phyloP scores from a whole-genome alignment of 2,888 invertebrate species.

The Pomacea canaliculata region DNA sequence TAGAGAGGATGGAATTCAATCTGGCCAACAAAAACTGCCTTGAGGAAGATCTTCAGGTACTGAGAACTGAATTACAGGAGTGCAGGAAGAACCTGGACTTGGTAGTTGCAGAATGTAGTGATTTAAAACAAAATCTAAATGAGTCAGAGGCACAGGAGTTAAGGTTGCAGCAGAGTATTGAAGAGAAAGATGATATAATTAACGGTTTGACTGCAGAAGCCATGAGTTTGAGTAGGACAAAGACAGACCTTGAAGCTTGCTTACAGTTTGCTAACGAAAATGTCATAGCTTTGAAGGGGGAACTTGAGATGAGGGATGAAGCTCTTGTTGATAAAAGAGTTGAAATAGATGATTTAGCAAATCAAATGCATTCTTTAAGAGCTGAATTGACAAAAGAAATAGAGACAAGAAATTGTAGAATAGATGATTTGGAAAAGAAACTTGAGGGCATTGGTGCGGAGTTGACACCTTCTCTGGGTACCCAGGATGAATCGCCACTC shows the following conservation, averaged over 20 bases:
- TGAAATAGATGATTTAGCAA: conserved; percentile 26
- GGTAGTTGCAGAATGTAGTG: neutral
- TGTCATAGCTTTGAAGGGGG: conserved; percentile 10
- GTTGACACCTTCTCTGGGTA: conserved; percentile 20
- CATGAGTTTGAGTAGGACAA: conserved; percentile 28
- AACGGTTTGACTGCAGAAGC: conserved; percentile 22
- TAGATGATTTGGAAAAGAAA: conserved; percentile 1
- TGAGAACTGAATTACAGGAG: conserved; percentile 13
- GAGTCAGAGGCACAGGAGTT: neutral
- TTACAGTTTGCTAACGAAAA: conserved; percentile 17
- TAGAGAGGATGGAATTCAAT: neutral
- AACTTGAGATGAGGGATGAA: conserved; percentile 27
- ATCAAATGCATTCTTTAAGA: conserved; percentile 25
- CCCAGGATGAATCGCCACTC: conserved; percentile 6
- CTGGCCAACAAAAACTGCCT: neutral
- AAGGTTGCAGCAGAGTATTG: conserved; percentile 10
- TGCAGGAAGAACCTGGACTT: neutral
- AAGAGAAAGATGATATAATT: conserved; percentile 24
- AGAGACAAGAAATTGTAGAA: neutral
- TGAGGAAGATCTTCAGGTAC: conserved; percentile 14
- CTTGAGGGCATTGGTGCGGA: neutral
- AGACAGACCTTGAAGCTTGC: conserved; percentile 22
- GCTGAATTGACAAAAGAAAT: neutral
- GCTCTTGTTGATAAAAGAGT: conserved; percentile 30
- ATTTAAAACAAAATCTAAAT: neutral